Evolutionary conservation across 2,113 vertebrate genomes (phyloP), one percentile per base, ranked within the genome.

Genomic region (Stictonetta naevosa): DNA sequence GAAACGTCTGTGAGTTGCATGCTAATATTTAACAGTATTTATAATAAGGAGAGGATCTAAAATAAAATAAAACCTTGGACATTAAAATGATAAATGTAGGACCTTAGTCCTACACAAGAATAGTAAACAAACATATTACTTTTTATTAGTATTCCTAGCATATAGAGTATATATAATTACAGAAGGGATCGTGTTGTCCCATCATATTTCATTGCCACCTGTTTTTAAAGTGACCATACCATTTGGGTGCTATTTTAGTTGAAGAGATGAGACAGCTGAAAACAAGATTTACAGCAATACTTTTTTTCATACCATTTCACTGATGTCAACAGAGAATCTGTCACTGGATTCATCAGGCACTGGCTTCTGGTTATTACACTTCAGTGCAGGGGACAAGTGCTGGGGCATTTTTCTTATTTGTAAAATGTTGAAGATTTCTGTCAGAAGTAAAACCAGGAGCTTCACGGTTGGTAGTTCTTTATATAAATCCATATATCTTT

Each of bases 191-290:
- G 4, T 29, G 29, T 5, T 68, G 22, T 34, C 50, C 63, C 28
- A 8, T 8, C 34, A 8, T 20, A 31, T n/a, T 62, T n/a, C 40
- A 12, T 3, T n/a, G 11, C 38, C 15, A 8, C 4, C 6, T 62
- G 25, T 85, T 33, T 79, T 36, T 40, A 33, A 86, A 80, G n/a
- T 15, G 4, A 28, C 40, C 13, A 56, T 2, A 7, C n/a, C 13
- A 2, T 13, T 53, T 0, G 0, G 33, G 16, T 28, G 16, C 44
- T 68, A 1, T 23, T 33, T 22, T n/a, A 38, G 42, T 8, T 31
- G n/a, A 72, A 21, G 64, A 55, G 34, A 26, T 10, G 7, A 68
- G 48, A 46, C 8, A 90, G 63, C 71, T 76, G 67, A 8, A 83
- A 66, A 42, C 33, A 58, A 95, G 77, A 31, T n/a, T 55, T 31